Base-by-base conservation (phyloP, 2,113 vertebrate species). In the cattle (Bos taurus) region DNA sequence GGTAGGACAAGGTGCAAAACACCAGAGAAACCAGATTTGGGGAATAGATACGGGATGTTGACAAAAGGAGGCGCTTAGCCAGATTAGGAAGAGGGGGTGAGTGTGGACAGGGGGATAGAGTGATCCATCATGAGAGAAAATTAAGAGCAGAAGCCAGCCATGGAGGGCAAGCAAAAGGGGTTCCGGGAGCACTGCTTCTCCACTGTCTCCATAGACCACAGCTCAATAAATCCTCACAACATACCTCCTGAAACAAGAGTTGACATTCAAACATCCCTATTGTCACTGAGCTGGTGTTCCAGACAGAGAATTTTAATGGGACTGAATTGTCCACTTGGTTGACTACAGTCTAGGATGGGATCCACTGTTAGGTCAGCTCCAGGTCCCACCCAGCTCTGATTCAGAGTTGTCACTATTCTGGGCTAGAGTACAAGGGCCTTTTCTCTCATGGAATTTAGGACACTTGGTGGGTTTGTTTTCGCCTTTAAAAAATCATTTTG, bases 101-200 rank as follows among this genome's bases (percentile, higher is more conserved):
- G 11, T 23, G 26, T 71, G 67, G 83, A 80, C 26, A 40, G 2
- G 7, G 46, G 17, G 46, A 33, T 6, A 33, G 25, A 30, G 50
- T 4, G 83, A 40, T 7, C 56, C 52, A 7, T 10, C 36, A 23
- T 4, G 64, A 28, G 16, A 30, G 56, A 60, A 80, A 78, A 5
- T 8, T 1, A 48, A 52, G 40, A 16, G 60, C 78, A 7, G 4
- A 56, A 67, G 62, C 11, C 30, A 84, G 74, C 33, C 5, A 1
- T 26, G 12, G 43, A 71, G 26, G 26, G 12, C 11, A 17, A 54
- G 43, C 6, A 11, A 0, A 15, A 52, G 0, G 21, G 62, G 43
- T 5, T n/a, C 23, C 2, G 33, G 52, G 52, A 3, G 6, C 0
- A 1, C 14, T 33, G 0, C 11, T 17, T 62, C 85, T 86, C 28